phyloP scores from a whole-genome alignment of 1,140 invertebrate species.

The Conus betulinus region DNA sequence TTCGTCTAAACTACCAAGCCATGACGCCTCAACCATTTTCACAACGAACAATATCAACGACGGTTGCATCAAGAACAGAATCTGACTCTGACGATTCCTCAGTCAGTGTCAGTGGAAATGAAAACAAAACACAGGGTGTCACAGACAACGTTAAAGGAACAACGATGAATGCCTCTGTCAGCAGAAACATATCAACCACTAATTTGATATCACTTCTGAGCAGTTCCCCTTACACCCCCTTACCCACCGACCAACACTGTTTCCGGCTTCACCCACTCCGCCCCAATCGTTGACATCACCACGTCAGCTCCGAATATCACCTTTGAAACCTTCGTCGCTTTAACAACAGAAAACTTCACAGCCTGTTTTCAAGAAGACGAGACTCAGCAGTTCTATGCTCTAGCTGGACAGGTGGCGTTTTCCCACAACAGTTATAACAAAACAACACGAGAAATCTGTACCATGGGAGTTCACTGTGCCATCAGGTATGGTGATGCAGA shows the following conservation, averaged over 20 bases:
- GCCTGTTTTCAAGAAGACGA: background rate
- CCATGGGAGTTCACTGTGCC: background rate
- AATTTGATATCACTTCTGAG: background rate
- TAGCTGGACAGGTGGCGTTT: background rate
- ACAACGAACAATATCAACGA: no score
- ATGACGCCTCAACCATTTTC: no score
- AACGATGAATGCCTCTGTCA: no score
- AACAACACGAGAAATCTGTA: background rate
- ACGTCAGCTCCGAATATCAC: background rate
- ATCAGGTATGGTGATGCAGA: background rate
- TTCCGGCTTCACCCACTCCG: background rate
- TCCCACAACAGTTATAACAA: background rate
- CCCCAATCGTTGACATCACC: background rate
- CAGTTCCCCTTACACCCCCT: background rate
- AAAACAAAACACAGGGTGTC: no score
- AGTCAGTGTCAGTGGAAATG: no score
- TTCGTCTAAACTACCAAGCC: no score
- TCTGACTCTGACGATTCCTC: no score
- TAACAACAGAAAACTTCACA: background rate
- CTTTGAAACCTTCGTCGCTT: background rate
- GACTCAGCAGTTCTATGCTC: background rate
- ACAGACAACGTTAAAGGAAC: no score
- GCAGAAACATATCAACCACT: background rate
- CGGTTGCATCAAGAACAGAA: no score
- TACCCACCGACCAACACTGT: background rate